These are phyloP conservation scores for Ctenopoma kingsleyae DNA, from an alignment of 2,797 vertebrate species.

Conservation along the genomic window DNA sequence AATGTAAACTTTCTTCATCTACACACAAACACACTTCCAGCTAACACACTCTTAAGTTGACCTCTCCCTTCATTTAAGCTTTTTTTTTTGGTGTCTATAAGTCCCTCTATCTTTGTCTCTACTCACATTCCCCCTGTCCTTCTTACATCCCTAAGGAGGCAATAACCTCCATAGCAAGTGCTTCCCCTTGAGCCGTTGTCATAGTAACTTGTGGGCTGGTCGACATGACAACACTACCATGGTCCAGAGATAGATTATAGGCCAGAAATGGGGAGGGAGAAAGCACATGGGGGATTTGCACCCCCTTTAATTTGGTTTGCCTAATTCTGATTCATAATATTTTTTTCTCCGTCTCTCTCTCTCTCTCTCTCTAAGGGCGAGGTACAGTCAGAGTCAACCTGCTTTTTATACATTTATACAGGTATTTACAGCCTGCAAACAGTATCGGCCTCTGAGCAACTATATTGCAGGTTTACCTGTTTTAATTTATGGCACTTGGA, in stretches of 20 bases:
- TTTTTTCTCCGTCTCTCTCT: slow-evolving; percentile 9
- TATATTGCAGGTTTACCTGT: slow-evolving; percentile 1
- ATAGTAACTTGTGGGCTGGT: slow-evolving; percentile 86
- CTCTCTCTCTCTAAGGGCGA: slow-evolving; percentile 35
- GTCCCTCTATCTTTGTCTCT: slow-evolving; percentile 72
- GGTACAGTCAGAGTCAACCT: slow-evolving; percentile 42
- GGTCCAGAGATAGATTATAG: slow-evolving; percentile 84
- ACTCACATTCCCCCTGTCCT: slow-evolving; percentile 74
- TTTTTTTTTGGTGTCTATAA: slow-evolving; percentile 65
- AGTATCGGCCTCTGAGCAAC: slow-evolving; percentile 5
- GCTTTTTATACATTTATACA: slow-evolving; percentile 64
- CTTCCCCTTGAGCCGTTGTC: slow-evolving; percentile 85
- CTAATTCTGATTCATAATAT: slow-evolving; percentile 73
- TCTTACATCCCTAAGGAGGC: slow-evolving; percentile 81
- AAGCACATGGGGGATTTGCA: slow-evolving; percentile 68
- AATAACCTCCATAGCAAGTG: slow-evolving; percentile 82
- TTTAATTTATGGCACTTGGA: background rate
- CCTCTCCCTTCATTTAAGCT: slow-evolving; percentile 68
- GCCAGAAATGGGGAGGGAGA: slow-evolving; percentile 73
- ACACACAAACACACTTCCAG: slow-evolving; percentile 44
- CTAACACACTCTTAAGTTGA: slow-evolving; percentile 63
- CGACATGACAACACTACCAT: slow-evolving; percentile 86
- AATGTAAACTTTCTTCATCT: slow-evolving; percentile 36
- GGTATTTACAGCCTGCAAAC: slow-evolving; percentile 49
- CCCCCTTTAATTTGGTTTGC: slow-evolving; percentile 79